Conservation (phyloP, 2,888 invertebrate species). For the Fissipunctia ypsillon region DNA sequence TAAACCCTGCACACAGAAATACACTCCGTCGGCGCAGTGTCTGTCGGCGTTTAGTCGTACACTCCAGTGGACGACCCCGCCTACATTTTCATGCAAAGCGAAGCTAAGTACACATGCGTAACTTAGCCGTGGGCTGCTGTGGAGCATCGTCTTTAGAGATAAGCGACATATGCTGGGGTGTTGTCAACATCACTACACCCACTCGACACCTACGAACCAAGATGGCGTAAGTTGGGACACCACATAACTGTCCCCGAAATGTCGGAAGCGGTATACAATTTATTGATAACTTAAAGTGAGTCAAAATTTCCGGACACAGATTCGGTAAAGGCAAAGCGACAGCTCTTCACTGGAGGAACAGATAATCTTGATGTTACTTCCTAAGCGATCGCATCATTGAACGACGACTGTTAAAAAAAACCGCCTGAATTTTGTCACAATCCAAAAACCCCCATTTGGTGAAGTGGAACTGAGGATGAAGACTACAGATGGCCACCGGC, state of each 20-base stretch:
- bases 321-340: neutral
- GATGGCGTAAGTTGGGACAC: slow-evolving; percentile 45
- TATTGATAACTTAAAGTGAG: slow-evolving; percentile 16
- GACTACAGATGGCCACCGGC: too few species aligned
- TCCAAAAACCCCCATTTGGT: too few species aligned
- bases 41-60: too few species aligned
- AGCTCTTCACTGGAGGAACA: neutral
- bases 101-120: neutral
- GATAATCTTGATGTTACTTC: neutral
- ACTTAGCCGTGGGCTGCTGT: neutral
- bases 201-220: slow-evolving; percentile 65
- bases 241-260: slow-evolving; percentile 20
- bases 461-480: too few species aligned
- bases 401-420: neutral
- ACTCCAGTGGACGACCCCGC: neutral
- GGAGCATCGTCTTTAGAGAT: slow-evolving; percentile 18
- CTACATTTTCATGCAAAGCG: too few species aligned
- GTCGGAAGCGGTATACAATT: slow-evolving; percentile 27
- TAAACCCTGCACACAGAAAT: too few species aligned
- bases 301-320: neutral
- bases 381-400: neutral
- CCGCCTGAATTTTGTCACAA: neutral
- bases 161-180: slow-evolving; percentile 59
- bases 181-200: slow-evolving; percentile 71
- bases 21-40: too few species aligned